Percentiles rank a stretch among this genome's conserved stretches.
These are phyloP conservation scores for Achatina immaculata DNA, from an alignment of 1,140 invertebrate genomes.

Conservation along the genomic window DNA sequence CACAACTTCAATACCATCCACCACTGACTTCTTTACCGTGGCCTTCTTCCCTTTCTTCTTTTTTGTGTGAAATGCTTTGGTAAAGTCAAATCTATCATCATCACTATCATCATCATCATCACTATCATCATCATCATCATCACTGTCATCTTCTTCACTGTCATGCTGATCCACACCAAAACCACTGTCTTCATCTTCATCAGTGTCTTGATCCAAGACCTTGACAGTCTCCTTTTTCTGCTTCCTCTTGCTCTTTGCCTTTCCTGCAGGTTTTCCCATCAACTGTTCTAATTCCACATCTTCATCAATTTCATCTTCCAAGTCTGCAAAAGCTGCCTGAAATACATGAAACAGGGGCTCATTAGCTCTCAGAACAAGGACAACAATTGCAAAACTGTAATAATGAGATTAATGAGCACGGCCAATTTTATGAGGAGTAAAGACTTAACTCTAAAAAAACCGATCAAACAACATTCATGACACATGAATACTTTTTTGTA, in stretches of 20 bases:
- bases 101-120: conserved; percentile 48
- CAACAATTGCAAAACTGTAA: too few species aligned
- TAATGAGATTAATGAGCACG: too few species aligned
- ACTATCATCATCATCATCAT: conserved; percentile 25
- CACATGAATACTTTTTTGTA: too few species aligned
- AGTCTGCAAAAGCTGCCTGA: conserved; percentile 84
- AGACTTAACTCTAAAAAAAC: too few species aligned
- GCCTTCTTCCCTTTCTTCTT: conserved; percentile 52
- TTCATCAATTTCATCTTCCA: conserved; percentile 89
- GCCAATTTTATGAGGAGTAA: too few species aligned
- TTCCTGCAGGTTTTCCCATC: conserved; percentile 74
- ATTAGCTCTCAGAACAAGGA: too few species aligned
- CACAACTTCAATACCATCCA: conserved; percentile 79
- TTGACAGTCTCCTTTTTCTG: conserved; percentile 9
- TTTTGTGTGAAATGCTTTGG: conserved; percentile 1
- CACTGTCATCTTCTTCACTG: conserved; percentile 71
- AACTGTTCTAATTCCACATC: conserved; percentile 88
- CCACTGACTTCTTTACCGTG: not conserved
- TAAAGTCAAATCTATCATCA: conserved; percentile 43
- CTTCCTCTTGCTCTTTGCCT: conserved; percentile 15
- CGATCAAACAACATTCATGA: too few species aligned
- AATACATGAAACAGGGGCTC: conserved; percentile 35
- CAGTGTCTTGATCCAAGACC: conserved; percentile 24
- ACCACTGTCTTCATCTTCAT: conserved; percentile 27
- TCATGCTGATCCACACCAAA: too few species aligned